Evolutionary conservation across 2,113 vertebrate species (phyloP), one percentile per base, ranked within the genome.

Genomic region (Neodon shergylaensis): DNA sequence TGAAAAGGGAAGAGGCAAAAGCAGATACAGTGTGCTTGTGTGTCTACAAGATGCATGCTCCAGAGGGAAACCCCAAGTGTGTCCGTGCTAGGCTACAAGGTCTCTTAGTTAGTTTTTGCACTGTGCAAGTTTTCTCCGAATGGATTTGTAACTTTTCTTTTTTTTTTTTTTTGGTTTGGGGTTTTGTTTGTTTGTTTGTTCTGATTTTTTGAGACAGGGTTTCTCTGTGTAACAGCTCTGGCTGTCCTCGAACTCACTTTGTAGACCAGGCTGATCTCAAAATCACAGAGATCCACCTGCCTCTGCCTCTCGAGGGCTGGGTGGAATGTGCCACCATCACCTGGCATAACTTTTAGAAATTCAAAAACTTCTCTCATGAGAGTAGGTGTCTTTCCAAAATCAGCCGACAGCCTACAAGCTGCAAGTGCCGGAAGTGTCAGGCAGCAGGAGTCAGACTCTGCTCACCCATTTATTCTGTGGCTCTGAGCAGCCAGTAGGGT

Each of bases 41-140:
- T 33, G 11, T 68, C 11, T 54, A 1, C 1, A 5, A 26, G 33
- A 24, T 0, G 12, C 21, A 39, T 3, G 49, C 28, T 42, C 26
- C 79, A 36, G 42, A 65, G 17, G 19, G 22, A 79, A 78, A 72
- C 11, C 2, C 31, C 58, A 79, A 63, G 9, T 42, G 4, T 47
- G n/a, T 52, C 2, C 3, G 0, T 4, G 17, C 54, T 39, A 26
- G 21, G 10, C 68, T 61, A 42, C 11, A 54, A 33, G 21, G 0
- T 2, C 28, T 63, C 66, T 58, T 65, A 4, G 14, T 54, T 82
- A 6, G 16, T 58, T 82, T 87, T 26, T 68, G 4, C 63, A 52
- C 65, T 89, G 54, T 84, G 42, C 10, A 17, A 28, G 28, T 16
- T 91, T 94, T 52, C 65, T 52, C 84, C 33, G 52, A 49, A 36